Evolutionary conservation across 2,797 vertebrate species (phyloP).

Genomic region (Gallirallus australis): DNA sequence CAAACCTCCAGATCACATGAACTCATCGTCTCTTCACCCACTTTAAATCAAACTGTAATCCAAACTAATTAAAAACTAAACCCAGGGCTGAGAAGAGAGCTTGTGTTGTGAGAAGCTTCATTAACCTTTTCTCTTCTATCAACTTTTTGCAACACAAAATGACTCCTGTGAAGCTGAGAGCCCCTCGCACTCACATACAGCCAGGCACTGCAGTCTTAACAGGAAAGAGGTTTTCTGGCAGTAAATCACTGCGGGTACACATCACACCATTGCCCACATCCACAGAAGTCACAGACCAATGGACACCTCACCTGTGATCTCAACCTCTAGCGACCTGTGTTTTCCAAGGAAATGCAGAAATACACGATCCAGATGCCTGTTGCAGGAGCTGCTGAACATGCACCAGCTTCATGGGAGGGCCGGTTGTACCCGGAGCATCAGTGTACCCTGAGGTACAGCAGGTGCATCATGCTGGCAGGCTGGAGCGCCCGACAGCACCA

Average conservation of each 20-base stretch:
- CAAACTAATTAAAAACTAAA: conserved; percentile 78
- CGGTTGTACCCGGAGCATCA: neutral
- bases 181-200: conserved; percentile 51
- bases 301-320: neutral
- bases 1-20: conserved; percentile 54
- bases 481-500: rapidly evolving
- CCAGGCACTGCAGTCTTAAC: conserved; percentile 49
- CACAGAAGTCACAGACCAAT: neutral
- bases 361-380: rapidly evolving
- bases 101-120: conserved; percentile 65
- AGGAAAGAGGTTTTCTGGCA: conserved; percentile 41
- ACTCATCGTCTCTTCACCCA: conserved; percentile 30
- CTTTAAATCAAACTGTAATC: conserved; percentile 70
- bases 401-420: neutral
- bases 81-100: conserved; percentile 53
- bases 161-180: conserved; percentile 25
- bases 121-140: conserved; percentile 71
- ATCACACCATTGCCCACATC: conserved; percentile 48
- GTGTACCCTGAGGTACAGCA: neutral
- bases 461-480: rapidly evolving
- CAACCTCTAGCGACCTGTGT: neutral
- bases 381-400: neutral
- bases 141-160: conserved; percentile 23
- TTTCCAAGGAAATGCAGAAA: conserved; percentile 30
- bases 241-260: neutral